Evolutionary conservation across 2,113 vertebrate species (phyloP).

Genomic region (Nymphicus hollandicus): DNA sequence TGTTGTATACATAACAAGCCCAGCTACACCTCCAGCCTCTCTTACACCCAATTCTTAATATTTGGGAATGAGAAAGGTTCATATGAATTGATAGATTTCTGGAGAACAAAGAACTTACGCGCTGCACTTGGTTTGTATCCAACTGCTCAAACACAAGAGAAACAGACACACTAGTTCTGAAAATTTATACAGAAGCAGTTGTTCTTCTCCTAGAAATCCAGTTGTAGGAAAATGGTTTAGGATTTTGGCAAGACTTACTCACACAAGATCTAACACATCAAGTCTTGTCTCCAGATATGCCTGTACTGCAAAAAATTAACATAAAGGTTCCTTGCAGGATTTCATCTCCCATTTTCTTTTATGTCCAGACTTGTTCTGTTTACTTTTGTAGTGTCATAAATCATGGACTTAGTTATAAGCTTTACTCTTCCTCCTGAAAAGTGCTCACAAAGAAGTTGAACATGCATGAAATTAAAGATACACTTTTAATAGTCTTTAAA

Average conservation of each 20-base stretch:
- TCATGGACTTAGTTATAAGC: fast-evolving
- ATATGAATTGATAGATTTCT: background rate
- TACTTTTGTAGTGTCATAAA: background rate
- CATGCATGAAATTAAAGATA: background rate
- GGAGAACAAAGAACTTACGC: background rate
- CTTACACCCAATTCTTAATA: background rate
- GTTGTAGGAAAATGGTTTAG: background rate
- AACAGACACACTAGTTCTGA: background rate
- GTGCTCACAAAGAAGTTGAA: background rate
- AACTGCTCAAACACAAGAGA: background rate
- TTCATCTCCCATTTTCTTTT: background rate
- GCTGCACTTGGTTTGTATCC: background rate
- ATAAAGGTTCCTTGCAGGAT: background rate
- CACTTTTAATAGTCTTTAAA: fast-evolving
- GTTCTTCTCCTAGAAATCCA: background rate
- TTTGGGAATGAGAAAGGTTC: background rate
- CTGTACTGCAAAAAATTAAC: background rate
- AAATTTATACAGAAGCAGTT: background rate
- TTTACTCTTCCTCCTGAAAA: background rate
- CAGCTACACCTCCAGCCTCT: background rate
- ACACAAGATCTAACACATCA: background rate
- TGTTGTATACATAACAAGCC: background rate
- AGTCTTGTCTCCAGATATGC: background rate
- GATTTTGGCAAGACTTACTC: background rate
- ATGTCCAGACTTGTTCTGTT: background rate